Base-by-base conservation (phyloP, 2,113 vertebrate genomes). In the Paratilapia polleni region DNA sequence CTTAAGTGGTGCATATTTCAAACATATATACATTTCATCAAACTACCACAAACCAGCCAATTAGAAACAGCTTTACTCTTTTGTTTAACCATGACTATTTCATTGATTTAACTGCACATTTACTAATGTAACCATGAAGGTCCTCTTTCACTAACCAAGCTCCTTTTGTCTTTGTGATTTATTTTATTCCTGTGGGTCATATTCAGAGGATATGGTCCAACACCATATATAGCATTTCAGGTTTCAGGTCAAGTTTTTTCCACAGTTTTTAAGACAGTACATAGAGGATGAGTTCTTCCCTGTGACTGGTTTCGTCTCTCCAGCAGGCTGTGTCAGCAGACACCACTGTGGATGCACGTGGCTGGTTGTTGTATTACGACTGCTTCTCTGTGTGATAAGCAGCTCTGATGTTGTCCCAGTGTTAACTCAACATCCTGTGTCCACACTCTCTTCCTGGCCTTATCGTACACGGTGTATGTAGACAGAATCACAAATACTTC, bases 351-450 rank as follows among this genome's bases (percentile, higher is more conserved):
- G 20, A 56, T 66, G 84, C 91, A 89, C 79, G 81, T 80, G 84
- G 81, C 74, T 9, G 74, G 41, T 70, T 41, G 80, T 80, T 82
- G 87, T 86, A 60, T 88, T 83, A 20, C 2, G 76, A 47, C 84
- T 73, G 77, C 68, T 49, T n/a, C 82, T 88, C 60, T 57, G 77
- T 62, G 82, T 57, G 83, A 93, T 91, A 90, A 91, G 85, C 88
- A 80, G 78, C 87, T 78, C 84, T 91, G 49, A 5, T 93, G 91
- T 93, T 90, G 90, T 90, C 87, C 78, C 88, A 86, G 87, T 60
- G 90, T 87, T 91, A 89, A 92, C 91, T 85, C 89, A 88, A 91
- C 91, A 94, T 92, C 92, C 89, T 92, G 90, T 89, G 87, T 91
- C 83, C 84, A 88, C 91, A 88, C 90, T 61, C 87, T 90, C 89